A percentile compares a stretch with the other conserved stretches of the same genome.
Conservation (phyloP, 2,113 vertebrate genomes). For the Rhagologus leucostigma region DNA sequence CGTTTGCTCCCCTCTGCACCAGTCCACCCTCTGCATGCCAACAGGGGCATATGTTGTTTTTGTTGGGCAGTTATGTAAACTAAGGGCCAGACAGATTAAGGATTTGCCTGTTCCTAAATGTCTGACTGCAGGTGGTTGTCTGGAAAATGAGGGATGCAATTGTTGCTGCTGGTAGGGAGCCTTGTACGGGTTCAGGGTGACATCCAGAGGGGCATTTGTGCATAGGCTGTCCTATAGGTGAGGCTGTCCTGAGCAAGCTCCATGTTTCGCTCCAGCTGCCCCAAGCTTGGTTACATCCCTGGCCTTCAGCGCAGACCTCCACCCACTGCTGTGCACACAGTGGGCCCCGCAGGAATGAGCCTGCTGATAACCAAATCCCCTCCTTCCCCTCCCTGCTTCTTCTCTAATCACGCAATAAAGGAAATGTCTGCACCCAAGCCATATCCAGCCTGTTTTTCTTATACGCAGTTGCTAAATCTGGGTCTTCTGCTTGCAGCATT, state of each 20-base stretch:
- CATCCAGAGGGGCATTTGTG: background rate
- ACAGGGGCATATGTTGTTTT: background rate
- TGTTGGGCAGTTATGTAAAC: constrained; percentile 21
- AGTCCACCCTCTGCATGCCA: background rate
- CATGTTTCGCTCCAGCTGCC: background rate
- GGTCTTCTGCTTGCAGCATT: background rate
- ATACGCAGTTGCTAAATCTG: background rate
- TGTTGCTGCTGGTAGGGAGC: background rate
- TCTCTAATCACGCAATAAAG: background rate
- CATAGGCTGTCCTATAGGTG: background rate
- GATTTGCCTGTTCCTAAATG: constrained; percentile 29
- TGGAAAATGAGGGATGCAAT: background rate
- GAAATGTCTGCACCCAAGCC: background rate
- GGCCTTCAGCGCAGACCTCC: background rate
- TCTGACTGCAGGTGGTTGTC: background rate
- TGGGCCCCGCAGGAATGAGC: background rate
- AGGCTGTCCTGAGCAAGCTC: background rate
- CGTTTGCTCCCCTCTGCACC: background rate
- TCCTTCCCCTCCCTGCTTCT: background rate
- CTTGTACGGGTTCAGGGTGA: background rate
- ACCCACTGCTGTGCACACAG: background rate
- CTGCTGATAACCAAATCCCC: background rate
- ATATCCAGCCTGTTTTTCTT: background rate
- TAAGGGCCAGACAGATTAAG: constrained; percentile 43
- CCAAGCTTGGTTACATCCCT: background rate